These are phyloP conservation scores for Synergus umbraculus DNA, from an alignment of 2,888 invertebrate species.

Conservation along the genomic window DNA sequence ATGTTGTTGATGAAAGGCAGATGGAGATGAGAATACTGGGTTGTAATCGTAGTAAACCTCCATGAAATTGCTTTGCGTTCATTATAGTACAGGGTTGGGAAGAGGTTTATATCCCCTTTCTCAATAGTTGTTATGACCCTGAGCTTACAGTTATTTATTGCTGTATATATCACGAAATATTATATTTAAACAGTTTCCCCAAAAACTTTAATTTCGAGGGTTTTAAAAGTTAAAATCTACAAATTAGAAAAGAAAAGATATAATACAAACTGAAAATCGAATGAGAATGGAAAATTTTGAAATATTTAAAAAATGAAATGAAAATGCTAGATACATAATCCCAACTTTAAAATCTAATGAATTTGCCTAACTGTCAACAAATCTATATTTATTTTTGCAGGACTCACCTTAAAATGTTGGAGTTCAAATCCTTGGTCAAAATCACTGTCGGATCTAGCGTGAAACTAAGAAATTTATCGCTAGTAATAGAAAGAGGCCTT, in stretches of 20 bases:
- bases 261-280: not conserved
- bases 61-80: slow-evolving; percentile 20
- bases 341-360: too few relatives aligned
- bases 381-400: not conserved
- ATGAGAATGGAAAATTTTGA: not conserved
- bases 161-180: not conserved
- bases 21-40: not conserved
- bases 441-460: slow-evolving; percentile 85
- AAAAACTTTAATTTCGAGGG: not conserved
- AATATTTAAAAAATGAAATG: not conserved
- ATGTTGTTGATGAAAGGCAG: not conserved
- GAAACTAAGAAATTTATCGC: slow-evolving; percentile 86
- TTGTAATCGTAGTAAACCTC: slow-evolving; percentile 26
- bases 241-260: not conserved
- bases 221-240: not conserved
- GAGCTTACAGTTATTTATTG: slow-evolving; percentile 7
- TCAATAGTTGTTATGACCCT: not conserved
- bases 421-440: slow-evolving; percentile 75
- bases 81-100: not conserved
- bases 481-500: slow-evolving; percentile 82
- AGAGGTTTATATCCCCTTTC: slow-evolving; percentile 9
- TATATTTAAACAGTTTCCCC: not conserved
- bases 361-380: too few relatives aligned
- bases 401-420: slow-evolving; percentile 75
- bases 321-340: not conserved